A percentile compares a stretch with the other conserved stretches of the same genome.
Evolutionary conservation across 37 sponge, comb jelly and placozoan genomes (phyloP).

Genomic region (Tethya wilhelma): DNA sequence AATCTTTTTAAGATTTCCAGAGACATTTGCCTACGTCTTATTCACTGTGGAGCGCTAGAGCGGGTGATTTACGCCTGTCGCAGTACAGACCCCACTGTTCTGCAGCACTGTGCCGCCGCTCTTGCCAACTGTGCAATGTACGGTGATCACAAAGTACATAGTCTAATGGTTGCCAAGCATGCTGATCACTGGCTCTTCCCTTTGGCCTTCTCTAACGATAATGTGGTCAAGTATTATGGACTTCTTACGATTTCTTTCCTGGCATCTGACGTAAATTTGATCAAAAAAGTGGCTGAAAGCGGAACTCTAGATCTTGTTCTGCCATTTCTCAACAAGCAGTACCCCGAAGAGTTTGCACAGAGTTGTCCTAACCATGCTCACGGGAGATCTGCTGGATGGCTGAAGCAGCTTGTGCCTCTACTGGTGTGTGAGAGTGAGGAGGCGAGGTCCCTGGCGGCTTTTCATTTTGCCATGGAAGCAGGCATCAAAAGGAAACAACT

Average conservation of each 20-base stretch:
- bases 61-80: constrained; percentile 36
- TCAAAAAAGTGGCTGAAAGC: constrained; percentile 18
- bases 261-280: constrained; percentile 35
- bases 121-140: constrained; percentile 72
- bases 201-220: constrained; percentile 49
- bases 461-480: constrained; percentile 72
- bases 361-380: constrained; percentile 56
- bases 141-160: constrained; percentile 25
- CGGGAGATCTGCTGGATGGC: constrained; percentile 57
- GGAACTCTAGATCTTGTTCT: constrained; percentile 62
- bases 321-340: constrained; percentile 35
- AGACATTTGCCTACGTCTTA: constrained; percentile 22
- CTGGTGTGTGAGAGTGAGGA: constrained; percentile 41
- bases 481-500: constrained; percentile 50
- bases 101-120: constrained; percentile 64
- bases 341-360: constrained; percentile 42
- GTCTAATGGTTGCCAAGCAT: constrained; percentile 20
- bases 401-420: constrained; percentile 40
- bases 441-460: constrained; percentile 55
- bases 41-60: constrained; percentile 28
- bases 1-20: constrained; percentile 58
- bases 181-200: constrained; percentile 72
- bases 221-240: constrained; percentile 52
- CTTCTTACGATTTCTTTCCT: constrained; percentile 46
- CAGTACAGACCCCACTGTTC: constrained; percentile 4